Evolutionary conservation across 2,888 invertebrate genomes (phyloP), one percentile per base, ranked within the genome.

Genomic region (Lampropteryx suffumata): DNA sequence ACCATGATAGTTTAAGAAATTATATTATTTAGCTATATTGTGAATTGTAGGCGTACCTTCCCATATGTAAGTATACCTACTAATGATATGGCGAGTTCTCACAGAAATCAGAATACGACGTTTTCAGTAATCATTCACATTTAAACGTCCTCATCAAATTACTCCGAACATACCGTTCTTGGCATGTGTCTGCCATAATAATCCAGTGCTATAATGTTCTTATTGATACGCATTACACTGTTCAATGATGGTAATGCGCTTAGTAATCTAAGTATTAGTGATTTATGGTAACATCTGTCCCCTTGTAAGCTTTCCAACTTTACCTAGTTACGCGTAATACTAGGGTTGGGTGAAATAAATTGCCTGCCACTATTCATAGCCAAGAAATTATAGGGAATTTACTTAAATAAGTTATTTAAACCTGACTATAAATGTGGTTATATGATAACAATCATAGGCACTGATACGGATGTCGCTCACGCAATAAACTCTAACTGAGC

Each of bases 191-290:
- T 40, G 14, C 13, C 37, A 35, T 47, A 26, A 17, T 30, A 26
- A 65, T 67, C 62, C 51, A 64, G 67, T 65, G 65, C 64, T 70
- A 64, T 69, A 57, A 62, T 61, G 61, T 64, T 64, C 61, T 67
- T 67, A 67, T 69, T 71, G 73, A 71, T 55, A 65, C 49, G 62
- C 72, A 73, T 75, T 77, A 77, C 78, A 69, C 67, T 61, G 57
- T 63, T 61, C 62, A 72, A 68, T 73, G 62, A 71, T 65, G 63
- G 66, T 70, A 61, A 65, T 72, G 59, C 55, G 51, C 47, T 43
- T 47, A 56, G 51, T 69, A 69, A 67, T 64, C 66, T 65, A 56
- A 52, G 56, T 65, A 64, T 55, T 54, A 35, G 64, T 74, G 71
- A 77, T 80, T 77, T 76, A 56, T 50, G 46, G 50, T 32, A 39